phyloP scores from a whole-genome alignment of 2,888 invertebrate genomes.

The Rambutsinella grinnellia region DNA sequence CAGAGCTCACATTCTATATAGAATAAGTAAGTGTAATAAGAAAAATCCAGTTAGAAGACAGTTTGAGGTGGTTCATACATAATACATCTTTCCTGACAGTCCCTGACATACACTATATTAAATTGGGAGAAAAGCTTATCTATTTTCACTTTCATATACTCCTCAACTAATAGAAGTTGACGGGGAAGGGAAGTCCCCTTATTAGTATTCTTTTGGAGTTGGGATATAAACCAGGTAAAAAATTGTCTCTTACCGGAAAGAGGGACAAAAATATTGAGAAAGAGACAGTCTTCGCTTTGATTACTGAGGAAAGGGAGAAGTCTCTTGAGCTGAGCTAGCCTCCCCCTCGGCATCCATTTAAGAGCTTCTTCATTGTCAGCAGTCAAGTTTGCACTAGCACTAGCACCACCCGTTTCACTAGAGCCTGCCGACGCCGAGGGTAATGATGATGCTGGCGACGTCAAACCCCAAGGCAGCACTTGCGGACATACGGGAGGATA shows the following conservation, averaged over 20 bases:
- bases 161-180: too few relatives aligned
- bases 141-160: background rate
- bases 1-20: background rate
- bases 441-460: slow-evolving; percentile 76
- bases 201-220: background rate
- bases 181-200: background rate
- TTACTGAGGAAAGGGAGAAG: slow-evolving; percentile 88
- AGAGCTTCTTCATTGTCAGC: slow-evolving; percentile 74
- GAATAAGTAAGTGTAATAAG: background rate
- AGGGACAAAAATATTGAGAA: slow-evolving; percentile 96
- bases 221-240: too few relatives aligned
- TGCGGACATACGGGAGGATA: slow-evolving; percentile 95
- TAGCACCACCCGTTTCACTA: background rate
- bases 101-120: background rate
- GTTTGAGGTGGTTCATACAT: background rate
- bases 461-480: slow-evolving; percentile 78
- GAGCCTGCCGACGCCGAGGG: slow-evolving; percentile 67
- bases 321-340: slow-evolving; percentile 89
- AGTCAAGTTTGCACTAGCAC: slow-evolving; percentile 30
- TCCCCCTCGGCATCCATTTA: slow-evolving; percentile 88
- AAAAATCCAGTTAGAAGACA: background rate
- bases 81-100: background rate
- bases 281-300: slow-evolving; percentile 97
- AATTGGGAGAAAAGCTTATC: background rate
- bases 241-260: slow-evolving; percentile 89